Base-by-base conservation (phyloP, 2,888 invertebrate species). In the Drosophila dives region DNA sequence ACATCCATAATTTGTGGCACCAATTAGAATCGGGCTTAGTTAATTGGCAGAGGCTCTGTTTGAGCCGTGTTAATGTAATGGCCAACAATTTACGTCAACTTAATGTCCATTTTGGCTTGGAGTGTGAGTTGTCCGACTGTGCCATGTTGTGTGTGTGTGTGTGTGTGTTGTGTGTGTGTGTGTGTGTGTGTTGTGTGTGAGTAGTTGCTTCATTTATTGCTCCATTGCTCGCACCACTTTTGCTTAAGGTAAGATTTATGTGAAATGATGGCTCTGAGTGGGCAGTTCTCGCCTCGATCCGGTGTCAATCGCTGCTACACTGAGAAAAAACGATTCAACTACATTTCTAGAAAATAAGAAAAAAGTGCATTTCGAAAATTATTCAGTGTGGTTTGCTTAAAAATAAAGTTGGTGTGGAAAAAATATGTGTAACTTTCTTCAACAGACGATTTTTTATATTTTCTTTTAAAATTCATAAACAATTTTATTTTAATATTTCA, bases 81-180 rank as follows among this genome's bases (percentile, higher is more conserved):
- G 91, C 86, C 72, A 82, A 85, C 91, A 90, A 91, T 91, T 91
- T 91, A 91, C 91, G 91, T 91, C 91, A 91, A 91, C 91, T 91
- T 91, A 91, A 90, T 83, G 86, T 82, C 74, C 79, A 74, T 81
- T 86, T 83, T 29, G 29, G 66, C 54, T n/a, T 2, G 23, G 36
- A 64, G 63, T 55, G 72, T 68, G 69, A 29, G 55, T 63, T 36
- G 34, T 26, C 48, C 45, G 54, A 34, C 48, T 38, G 56, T 48
- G 61, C 53, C 53, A 36, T 63, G 12, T 56, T 54, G 59, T 38
- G 42, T 38, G 55, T 29, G 49, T 12, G 10, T 33, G 51, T 34
- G 54, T 36, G 63, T 56, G 36, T 33, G 55, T 33, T 42, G 33
- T 29, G 56, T 66, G 64, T 51, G 40, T 23, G 49, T 50, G 54